Evolutionary conservation across 2,113 vertebrate genomes (phyloP), one percentile per base, ranked within the genome.

Genomic region (Eidolon helvum): DNA sequence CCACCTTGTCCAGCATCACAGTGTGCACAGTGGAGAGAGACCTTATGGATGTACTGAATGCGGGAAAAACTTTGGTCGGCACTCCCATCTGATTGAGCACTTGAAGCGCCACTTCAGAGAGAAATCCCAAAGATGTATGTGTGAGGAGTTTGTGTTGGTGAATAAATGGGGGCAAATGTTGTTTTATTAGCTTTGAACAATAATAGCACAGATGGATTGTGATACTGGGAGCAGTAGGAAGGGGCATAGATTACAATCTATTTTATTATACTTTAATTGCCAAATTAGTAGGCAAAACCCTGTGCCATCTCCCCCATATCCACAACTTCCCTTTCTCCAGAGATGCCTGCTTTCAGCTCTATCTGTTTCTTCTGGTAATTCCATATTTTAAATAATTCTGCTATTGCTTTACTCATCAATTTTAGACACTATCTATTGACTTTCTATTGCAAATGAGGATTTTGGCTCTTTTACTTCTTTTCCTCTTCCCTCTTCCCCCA

Each of bases 51-150:
- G 98, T 38, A 75, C 45, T 0, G 96, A 97, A 33, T 98, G 98
- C 0, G 98, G 98, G 38, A 98, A 98, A 84, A 97, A 90, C 94
- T 98, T 98, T 11, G 95, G 97, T 12, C 97, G 98, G 7, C 97
- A 97, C 82, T 98, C 98, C 0, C 98, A 98, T 82, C 97, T 98
- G 63, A 94, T 97, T 1, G 97, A 98, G 87, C 98, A 98, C 43
- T 96, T 98, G 93, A 98, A 97, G 61, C 97, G 98, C 66, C 98
- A 98, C 94, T 97, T 97, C 90, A 90, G 97, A 89, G 98, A 98
- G 92, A 98, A 98, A 68, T 96, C 98, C 43, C 98, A 96, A 83
- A 96, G 95, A 86, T 98, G 98, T 96, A 97, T 7, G 97, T 94
- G 71, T 90, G 59, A 53, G 61, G 33, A 10, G 53, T 88, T 86